Evolutionary conservation across 2,797 vertebrate species (phyloP), one percentile per base, ranked within the genome.

Genomic region (Brachyrhaphis roseni): DNA sequence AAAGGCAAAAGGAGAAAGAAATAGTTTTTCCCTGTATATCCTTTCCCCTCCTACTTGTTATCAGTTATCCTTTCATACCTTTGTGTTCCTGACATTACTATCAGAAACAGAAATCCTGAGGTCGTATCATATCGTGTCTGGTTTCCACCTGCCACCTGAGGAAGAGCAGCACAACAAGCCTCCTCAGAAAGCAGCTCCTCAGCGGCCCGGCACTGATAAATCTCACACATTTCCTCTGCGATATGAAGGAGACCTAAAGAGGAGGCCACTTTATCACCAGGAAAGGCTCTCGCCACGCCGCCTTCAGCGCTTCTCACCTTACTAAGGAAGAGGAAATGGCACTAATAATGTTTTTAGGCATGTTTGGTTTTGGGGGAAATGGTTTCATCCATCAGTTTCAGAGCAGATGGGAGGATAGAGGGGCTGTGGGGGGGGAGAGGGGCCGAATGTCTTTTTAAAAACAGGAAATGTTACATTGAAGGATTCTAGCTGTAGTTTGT

Each of bases 331-430:
- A 93, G 92, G 94, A 94, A 94, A 95, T 94, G 94, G 92, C 86
- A 92, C 95, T 96, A 94, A 95, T 96, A 95, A 96, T 96, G 96
- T 96, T 96, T 94, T 92, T 87, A 88, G 94, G 95, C 94, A 93
- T 96, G 95, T 96, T 96, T 96, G 95, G 92, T 95, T 95, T 95
- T 93, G 94, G 91, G 91, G 90, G 89, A 94, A 95, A 96, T 95
- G 92, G 94, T 93, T 95, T 94, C 95, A 96, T 96, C 94, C 89
- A 96, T 96, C 96, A 95, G 95, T 86, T 92, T 94, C 92, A 96
- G 91, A 92, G 90, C 88, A 89, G 89, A 88, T 82, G 82, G 84
- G 84, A 90, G 84, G 71, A 71, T 80, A 74, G 78, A 51, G 7
- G 20, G 2, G 49, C 8, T 3, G 49, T 8, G 49, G 7, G 62